Evolutionary conservation across 2,888 invertebrate genomes (phyloP).

Genomic region (Agrotis exclamationis): DNA sequence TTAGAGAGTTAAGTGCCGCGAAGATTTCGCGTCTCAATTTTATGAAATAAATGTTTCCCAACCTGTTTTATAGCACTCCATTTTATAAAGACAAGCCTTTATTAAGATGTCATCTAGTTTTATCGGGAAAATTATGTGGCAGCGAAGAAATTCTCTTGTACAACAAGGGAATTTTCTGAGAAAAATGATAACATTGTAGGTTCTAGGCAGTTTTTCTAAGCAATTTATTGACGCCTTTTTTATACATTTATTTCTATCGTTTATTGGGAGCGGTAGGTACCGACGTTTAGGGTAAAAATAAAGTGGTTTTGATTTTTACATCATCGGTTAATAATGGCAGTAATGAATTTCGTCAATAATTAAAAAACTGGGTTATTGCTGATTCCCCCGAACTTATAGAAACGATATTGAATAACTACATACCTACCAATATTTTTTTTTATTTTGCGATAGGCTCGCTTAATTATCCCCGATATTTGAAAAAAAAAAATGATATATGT

Average conservation of each 20-base stretch:
- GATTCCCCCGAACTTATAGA: too few species aligned
- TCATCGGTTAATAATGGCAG: too few species aligned
- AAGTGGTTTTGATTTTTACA: too few species aligned
- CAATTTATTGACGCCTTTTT: background rate
- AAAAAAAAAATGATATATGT: too few species aligned
- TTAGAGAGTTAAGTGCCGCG: conserved; percentile 76
- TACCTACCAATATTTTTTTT: too few species aligned
- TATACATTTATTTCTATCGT: background rate
- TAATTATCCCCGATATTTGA: too few species aligned
- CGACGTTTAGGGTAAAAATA: too few species aligned
- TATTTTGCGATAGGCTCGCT: too few species aligned
- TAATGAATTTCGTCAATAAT: too few species aligned
- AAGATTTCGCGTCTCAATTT: conserved; percentile 73
- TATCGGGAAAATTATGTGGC: conserved; percentile 59
- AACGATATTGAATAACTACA: too few species aligned
- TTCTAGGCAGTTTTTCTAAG: conserved; percentile 11
- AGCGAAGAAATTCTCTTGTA: conserved; percentile 11
- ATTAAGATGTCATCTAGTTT: conserved; percentile 55
- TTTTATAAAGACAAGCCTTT: conserved; percentile 65
- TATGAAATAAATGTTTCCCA: conserved; percentile 72
- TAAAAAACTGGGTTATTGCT: too few species aligned
- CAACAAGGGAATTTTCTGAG: conserved; percentile 27
- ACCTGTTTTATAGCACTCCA: conserved; percentile 52
- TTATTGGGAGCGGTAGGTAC: too few species aligned
- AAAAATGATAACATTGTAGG: conserved; percentile 31